Base-by-base conservation (phyloP, 2,888 invertebrate species). In the Drosophila borborema region DNA sequence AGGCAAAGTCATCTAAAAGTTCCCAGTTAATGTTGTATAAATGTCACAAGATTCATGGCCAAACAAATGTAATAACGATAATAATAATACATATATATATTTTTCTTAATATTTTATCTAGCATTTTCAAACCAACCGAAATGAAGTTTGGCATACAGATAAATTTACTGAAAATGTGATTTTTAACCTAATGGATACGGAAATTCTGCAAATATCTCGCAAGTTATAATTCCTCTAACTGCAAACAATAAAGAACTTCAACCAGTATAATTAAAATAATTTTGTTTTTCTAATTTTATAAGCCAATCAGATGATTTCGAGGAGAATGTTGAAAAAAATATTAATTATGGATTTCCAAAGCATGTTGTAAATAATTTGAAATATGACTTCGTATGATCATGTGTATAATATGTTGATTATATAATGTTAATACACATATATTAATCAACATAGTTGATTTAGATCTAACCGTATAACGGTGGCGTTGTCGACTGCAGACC, bases 21-120 rank as follows among this genome's bases (percentile, higher is more conserved):
- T 73, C 75, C 46, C 75, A 72, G 74, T 84, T 83, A 78, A 79
- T 64, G 73, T 80, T 82, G 74, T 82, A 72, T 67, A 73, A 81
- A 81, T 72, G 74, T 84, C 81, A 71, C 69, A 58, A 68, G 64
- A 75, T 51, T 71, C 71, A 75, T 64, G 67, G 79, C 79, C 72
- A 79, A 65, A 75, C 45, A 56, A 64, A 48, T 54, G 40, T 72
- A 60, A 80, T 53, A 72, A 61, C 45, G 18, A 6, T 18, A 45
- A 23, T 51, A 51, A 20, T 36, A 46, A 46, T 46, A n/a, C n/a
- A 36, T 40, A 40, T 40, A 60, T 74, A 73, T 73, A 72, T 86
- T 79, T 81, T 84, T 81, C 80, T 65, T 86, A 77, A 75, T 69
- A 80, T 59, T 72, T 56, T 38, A 49, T 36, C 62, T 56, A 53